phyloP scores from a whole-genome alignment of 2,888 invertebrate genomes.

The Scaptomyza reducta region DNA sequence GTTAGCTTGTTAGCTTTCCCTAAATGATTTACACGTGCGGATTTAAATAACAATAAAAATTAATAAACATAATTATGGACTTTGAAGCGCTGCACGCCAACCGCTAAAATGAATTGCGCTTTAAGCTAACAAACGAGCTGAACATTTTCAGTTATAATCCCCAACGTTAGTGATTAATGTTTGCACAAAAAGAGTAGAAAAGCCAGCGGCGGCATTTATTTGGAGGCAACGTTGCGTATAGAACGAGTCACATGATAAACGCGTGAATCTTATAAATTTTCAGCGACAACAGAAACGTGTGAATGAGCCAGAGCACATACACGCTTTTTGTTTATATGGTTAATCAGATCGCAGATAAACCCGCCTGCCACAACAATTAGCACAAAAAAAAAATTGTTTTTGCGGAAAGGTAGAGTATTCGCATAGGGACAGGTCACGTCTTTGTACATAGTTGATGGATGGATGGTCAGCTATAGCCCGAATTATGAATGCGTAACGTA shows the following conservation, averaged over 20 bases:
- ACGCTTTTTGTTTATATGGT: slow-evolving; percentile 54
- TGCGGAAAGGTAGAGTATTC: no score
- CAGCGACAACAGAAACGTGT: slow-evolving; percentile 68
- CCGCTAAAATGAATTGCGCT: slow-evolving; percentile 28
- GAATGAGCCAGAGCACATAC: slow-evolving; percentile 61
- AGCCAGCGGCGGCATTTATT: neutral
- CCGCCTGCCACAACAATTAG: slow-evolving; percentile 25
- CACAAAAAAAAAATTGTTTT: slow-evolving; percentile 10
- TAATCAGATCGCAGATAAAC: slow-evolving; percentile 71
- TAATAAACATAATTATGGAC: slow-evolving; percentile 13
- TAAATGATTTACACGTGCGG: slow-evolving; percentile 60
- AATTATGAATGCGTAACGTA: neutral
- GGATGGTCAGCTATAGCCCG: slow-evolving; percentile 4
- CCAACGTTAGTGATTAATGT: slow-evolving; percentile 51
- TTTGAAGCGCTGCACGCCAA: slow-evolving; percentile 41
- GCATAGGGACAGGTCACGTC: slow-evolving; percentile 1
- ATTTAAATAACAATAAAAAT: slow-evolving; percentile 14
- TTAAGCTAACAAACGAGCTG: neutral
- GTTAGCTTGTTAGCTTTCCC: slow-evolving; percentile 34
- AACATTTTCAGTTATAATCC: slow-evolving; percentile 27
- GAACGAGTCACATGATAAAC: slow-evolving; percentile 68
- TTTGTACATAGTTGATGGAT: slow-evolving; percentile 20
- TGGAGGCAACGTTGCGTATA: slow-evolving; percentile 1
- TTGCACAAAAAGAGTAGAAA: slow-evolving; percentile 40
- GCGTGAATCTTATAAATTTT: slow-evolving; percentile 63